Evolutionary conservation across 2,797 vertebrate species (phyloP), one percentile per base, ranked within the genome.

Genomic region (Neosilurus mollespiculum): DNA sequence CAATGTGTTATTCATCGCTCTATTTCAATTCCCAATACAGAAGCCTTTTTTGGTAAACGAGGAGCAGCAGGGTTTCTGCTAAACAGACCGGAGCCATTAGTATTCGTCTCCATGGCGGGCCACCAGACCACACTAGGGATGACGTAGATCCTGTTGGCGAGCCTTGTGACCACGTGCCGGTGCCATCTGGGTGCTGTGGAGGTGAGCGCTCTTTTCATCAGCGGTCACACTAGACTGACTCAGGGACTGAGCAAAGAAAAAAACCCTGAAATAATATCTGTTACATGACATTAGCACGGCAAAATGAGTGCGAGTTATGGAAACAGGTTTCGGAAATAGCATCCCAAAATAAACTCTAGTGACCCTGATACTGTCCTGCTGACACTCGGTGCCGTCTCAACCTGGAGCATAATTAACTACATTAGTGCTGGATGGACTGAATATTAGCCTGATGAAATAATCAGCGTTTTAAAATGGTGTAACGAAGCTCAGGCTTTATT

Each of bases 401-500:
- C 8, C 67, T 59, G 4, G 16, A 80, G 70, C 59, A 80, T 2
- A 24, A 59, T 26, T 54, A 20, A 59, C 67, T 77, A 14, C n/a
- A 9, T 37, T 22, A 75, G 53, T 3, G 70, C 66, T 8, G 20
- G 67, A 61, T 18, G n/a, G 30, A 71, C 81, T 66, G 81, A 62
- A 78, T 78, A 49, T 62, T 6, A 78, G 5, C 16, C 11, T 54
- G 4, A 72, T 30, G 37, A n/a, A 51, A 76, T 59, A 67, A 81
- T 78, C 69, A 78, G 80, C 81, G 78, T 56, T 56, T 61, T 43
- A 69, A 69, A 58, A 30, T 20, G 12, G 43, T 16, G 16, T 22
- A 7, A 73, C 15, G 61, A 10, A 82, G 83, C 80, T 81, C 73
- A 37, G 72, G 79, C 56, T 81, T 82, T 78, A 10, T 85, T 34